Base-by-base conservation (phyloP, 2,113 vertebrate genomes). In the Myocastor coypus region DNA sequence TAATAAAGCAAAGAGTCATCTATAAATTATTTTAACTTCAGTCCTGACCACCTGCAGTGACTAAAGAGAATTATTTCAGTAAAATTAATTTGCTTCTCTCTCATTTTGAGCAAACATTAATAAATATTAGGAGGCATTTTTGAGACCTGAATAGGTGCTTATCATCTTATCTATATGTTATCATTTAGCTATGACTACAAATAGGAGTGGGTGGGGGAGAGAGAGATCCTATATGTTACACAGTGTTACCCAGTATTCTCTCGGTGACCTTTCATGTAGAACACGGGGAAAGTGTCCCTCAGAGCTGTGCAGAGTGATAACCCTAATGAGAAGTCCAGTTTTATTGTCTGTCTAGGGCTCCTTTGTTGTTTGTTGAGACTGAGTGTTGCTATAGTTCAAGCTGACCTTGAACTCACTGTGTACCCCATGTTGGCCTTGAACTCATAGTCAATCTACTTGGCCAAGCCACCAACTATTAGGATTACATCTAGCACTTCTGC, bases 1-100 rank as follows among this genome's bases (percentile, higher is more conserved):
- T 34, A 93, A 91, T 88, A 52, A 94, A 81, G 78, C 50, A 61
- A 68, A 75, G 32, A 28, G 5, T 8, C 28, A 77, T 19, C 14
- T 69, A 5, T 90, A 96, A 92, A 24, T 82, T 84, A 55, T 61
- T 92, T 89, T 66, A 87, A 64, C 59, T 82, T 66, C 26, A 59
- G 11, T 91, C 55, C 42, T 63, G 32, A 37, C 1, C 55, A 22
- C 87, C 34, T 59, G 12, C 2, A 77, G 7, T 91, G 12, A 75
- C 34, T 63, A 0, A 13, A 91, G 46, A 86, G 52, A 86, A 10
- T 59, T 89, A 37, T 85, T 61, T 85, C 17, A 91, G 40, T 75
- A 59, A 61, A 92, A 84, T 6, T 55, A 20, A 91, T 82, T 81
- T 85, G 9, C 73, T 89, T 69, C n/a, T 94, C 66, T 85, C 28